These are phyloP conservation scores for Alviniconcha marisindica DNA, from an alignment of 1,140 invertebrate species.

Conservation along the genomic window DNA sequence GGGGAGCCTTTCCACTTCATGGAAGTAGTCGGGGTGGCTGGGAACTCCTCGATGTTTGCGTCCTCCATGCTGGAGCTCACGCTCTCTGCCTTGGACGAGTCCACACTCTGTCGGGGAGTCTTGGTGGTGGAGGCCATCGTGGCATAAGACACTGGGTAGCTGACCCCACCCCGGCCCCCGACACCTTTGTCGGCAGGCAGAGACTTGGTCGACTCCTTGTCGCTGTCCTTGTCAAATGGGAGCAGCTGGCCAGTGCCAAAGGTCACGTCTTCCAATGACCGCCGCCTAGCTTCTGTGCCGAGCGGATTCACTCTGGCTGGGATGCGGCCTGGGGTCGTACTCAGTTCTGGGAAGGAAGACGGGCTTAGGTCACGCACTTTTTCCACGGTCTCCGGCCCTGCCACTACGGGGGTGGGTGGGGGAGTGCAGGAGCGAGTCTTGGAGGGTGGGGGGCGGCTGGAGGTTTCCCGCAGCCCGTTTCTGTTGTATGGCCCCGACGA, in stretches of 20 bases:
- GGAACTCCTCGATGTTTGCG: slow-evolving; percentile 33
- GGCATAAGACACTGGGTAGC: slow-evolving; percentile 66
- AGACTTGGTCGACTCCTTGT: slow-evolving; percentile 70
- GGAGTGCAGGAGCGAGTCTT: slow-evolving; percentile 50
- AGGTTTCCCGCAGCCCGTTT: slow-evolving; percentile 11
- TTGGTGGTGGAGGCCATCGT: slow-evolving; percentile 63
- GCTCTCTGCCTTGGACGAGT: slow-evolving; percentile 39
- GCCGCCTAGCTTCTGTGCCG: slow-evolving; percentile 58
- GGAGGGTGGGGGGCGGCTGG: slow-evolving; percentile 7
- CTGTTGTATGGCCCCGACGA: slow-evolving; percentile 15
- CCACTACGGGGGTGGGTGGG: slow-evolving; percentile 37
- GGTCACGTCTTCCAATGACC: slow-evolving; percentile 66
- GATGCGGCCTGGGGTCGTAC: slow-evolving; percentile 11
- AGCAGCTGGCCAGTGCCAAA: slow-evolving; percentile 48
- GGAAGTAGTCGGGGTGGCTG: slow-evolving; percentile 46
- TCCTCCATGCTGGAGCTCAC: slow-evolving; percentile 40
- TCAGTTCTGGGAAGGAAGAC: slow-evolving; percentile 68
- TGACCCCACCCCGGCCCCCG: slow-evolving; percentile 45
- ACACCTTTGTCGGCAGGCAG: slow-evolving; percentile 59
- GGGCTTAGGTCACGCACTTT: slow-evolving; percentile 64
- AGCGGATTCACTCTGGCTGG: slow-evolving; percentile 40
- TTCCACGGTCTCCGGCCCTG: slow-evolving; percentile 32
- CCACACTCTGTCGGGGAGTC: slow-evolving; percentile 41
- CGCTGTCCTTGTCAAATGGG: slow-evolving; percentile 64
- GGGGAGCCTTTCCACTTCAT: slow-evolving; percentile 67